Conservation (phyloP, 2,113 vertebrate genomes). For the Struthio camelus region DNA sequence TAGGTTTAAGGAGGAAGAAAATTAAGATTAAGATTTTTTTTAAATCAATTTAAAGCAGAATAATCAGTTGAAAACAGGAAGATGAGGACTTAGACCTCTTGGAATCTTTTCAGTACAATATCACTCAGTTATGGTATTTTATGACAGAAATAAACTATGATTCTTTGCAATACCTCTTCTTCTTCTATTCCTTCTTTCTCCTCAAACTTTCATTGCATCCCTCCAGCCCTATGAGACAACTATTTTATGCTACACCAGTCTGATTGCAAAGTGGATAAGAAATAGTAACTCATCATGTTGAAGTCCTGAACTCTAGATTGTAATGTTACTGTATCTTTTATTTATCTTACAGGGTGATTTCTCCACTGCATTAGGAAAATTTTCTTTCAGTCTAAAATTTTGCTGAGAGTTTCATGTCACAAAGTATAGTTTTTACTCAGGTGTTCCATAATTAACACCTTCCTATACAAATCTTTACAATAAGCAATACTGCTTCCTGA, state of each 20-base stretch:
- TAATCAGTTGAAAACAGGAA: not conserved
- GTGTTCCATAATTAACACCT: not conserved
- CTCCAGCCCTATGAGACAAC: not conserved
- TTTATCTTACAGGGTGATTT: not conserved
- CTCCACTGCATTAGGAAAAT: not conserved
- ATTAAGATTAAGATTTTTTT: not conserved
- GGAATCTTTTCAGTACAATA: not conserved
- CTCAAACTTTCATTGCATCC: not conserved
- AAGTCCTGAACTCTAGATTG: not conserved
- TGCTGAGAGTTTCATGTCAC: not conserved
- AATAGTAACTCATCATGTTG: not conserved
- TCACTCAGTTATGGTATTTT: not conserved
- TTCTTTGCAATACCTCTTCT: not conserved
- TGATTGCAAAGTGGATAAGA: not conserved
- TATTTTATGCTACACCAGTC: not conserved
- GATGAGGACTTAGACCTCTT: not conserved
- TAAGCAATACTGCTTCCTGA: not conserved
- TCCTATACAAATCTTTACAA: not conserved
- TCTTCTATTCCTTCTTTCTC: not conserved
- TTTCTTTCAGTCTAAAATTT: not conserved
- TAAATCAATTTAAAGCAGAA: not conserved
- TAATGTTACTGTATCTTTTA: not conserved
- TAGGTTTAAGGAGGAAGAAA: not conserved
- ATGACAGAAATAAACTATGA: not conserved
- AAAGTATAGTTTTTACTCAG: not conserved